These are phyloP conservation scores for Bolborhynchus lineola DNA, from an alignment of 2,113 vertebrate species.

Conservation along the genomic window DNA sequence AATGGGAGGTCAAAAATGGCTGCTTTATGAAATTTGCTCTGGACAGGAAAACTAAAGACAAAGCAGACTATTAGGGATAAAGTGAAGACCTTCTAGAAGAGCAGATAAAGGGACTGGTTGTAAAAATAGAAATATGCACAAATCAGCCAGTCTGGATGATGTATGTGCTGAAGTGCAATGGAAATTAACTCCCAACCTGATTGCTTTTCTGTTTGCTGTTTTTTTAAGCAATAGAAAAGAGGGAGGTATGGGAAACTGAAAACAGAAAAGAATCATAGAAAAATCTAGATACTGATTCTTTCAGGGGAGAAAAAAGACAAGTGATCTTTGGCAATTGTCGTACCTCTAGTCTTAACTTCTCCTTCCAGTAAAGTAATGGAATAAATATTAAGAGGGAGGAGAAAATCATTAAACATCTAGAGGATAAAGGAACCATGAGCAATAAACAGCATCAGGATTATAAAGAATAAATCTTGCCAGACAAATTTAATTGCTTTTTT, in stretches of 20 bases:
- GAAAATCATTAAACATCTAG: conserved; percentile 64
- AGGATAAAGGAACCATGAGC: conserved; percentile 54
- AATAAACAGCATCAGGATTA: conserved; percentile 65
- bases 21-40: not conserved
- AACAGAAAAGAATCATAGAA: not conserved
- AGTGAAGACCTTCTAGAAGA: not conserved
- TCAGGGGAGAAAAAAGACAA: not conserved
- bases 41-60: not conserved
- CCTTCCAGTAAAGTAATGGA: conserved; percentile 55
- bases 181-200: conserved; percentile 38
- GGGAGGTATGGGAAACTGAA: not conserved
- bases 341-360: conserved; percentile 55
- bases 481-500: conserved; percentile 66
- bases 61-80: not conserved
- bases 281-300: not conserved
- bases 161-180: conserved; percentile 1
- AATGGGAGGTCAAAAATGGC: not conserved
- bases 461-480: conserved; percentile 61
- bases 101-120: not conserved
- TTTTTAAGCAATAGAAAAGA: not conserved
- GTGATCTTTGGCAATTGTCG: conserved; percentile 42
- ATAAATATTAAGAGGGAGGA: conserved; percentile 69
- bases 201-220: not conserved
- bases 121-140: conserved; percentile 16
- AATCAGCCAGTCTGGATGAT: conserved; percentile 17